A percentile compares a stretch with the other conserved stretches of the same genome.
phyloP scores from a whole-genome alignment of 2,888 invertebrate species.

The Drosophila nigricruria region DNA sequence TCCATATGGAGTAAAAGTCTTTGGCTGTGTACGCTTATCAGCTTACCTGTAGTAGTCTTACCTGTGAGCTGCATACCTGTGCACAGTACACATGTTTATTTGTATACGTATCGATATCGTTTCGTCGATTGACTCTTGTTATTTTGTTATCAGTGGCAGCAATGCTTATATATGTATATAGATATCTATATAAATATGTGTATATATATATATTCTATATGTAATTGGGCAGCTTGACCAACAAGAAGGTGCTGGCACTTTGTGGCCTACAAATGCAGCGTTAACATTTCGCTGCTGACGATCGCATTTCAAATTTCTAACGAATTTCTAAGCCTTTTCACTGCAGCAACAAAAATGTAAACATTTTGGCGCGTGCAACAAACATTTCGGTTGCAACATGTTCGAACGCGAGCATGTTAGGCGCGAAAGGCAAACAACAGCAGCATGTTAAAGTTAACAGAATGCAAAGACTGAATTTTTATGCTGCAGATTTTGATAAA shows the following conservation, averaged over 20 bases:
- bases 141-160: slow-evolving; percentile 37
- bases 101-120: slow-evolving; percentile 49
- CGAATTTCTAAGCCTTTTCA: slow-evolving; percentile 31
- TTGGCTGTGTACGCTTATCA: slow-evolving; percentile 32
- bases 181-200: not conserved
- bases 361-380: slow-evolving; percentile 26
- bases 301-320: slow-evolving; percentile 53
- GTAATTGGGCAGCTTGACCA: slow-evolving; percentile 33
- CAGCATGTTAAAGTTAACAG: slow-evolving; percentile 15
- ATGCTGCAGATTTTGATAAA: no score
- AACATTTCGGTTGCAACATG: not conserved
- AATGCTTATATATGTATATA: not conserved
- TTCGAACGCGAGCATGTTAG: slow-evolving; percentile 38
- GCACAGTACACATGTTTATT: slow-evolving; percentile 33
- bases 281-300: slow-evolving; percentile 41
- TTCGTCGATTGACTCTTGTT: slow-evolving; percentile 49
- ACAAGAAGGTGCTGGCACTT: slow-evolving; percentile 25
- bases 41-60: slow-evolving; percentile 35
- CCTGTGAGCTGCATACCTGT: slow-evolving; percentile 19
- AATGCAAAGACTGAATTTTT: not conserved
- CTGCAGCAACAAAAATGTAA: slow-evolving; percentile 27
- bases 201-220: not conserved
- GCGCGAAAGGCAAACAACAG: not conserved
- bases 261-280: slow-evolving; percentile 46
- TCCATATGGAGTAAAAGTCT: slow-evolving; percentile 36